Percentiles rank a stretch among this genome's conserved stretches.
These are phyloP conservation scores for Speoplatyrhinus poulsoni DNA, from an alignment of 2,113 vertebrate genomes.

Conservation along the genomic window DNA sequence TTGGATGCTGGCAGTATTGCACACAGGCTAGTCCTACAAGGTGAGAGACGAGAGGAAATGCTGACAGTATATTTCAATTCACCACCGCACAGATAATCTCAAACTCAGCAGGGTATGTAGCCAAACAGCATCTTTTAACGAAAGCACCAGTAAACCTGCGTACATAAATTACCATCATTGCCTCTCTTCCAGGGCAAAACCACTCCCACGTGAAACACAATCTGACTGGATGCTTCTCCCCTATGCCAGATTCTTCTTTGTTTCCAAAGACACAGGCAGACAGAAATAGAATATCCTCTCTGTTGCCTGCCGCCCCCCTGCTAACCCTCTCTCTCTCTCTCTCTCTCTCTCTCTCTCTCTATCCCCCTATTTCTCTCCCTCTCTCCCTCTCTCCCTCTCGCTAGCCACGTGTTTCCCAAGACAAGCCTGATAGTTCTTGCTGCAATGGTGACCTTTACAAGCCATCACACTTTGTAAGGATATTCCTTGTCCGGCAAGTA, in stretches of 20 bases:
- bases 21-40: background rate
- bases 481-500: conserved; percentile 37
- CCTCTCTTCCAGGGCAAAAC: conserved; percentile 45
- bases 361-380: conserved; percentile 2
- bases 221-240: conserved; percentile 33
- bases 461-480: conserved; percentile 33
- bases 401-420: conserved; percentile 45
- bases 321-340: conserved; percentile 27
- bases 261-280: conserved; percentile 65
- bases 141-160: conserved; percentile 9
- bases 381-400: conserved; percentile 15
- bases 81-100: conserved; percentile 7
- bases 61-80: conserved; percentile 29
- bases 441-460: conserved; percentile 40
- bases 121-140: conserved; percentile 31
- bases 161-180: conserved; percentile 44
- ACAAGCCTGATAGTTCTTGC: conserved; percentile 15
- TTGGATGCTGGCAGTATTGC: conserved; percentile 14
- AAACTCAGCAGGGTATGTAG: conserved; percentile 15
- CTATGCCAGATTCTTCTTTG: conserved; percentile 49
- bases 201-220: conserved; percentile 57
- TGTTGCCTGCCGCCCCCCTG: conserved; percentile 50
- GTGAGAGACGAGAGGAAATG: conserved; percentile 19
- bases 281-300: conserved; percentile 74
- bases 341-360: background rate